Conservation (phyloP, 2,888 invertebrate genomes). For the Poecilobothrus nobilitatus region DNA sequence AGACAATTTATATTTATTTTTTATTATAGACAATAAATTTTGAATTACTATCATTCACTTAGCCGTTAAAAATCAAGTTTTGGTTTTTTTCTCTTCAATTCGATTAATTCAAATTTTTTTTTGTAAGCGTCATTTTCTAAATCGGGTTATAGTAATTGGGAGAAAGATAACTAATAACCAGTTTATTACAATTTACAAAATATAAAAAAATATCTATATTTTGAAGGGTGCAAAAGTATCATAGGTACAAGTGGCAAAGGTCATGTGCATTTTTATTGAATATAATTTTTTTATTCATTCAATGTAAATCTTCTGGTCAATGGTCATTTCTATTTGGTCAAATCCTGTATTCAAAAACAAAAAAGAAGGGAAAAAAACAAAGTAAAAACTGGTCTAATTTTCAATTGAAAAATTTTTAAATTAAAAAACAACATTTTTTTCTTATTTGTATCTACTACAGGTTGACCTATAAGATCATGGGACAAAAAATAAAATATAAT, state of each 20-base stretch:
- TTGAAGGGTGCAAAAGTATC: neutral
- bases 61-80: conserved; percentile 11
- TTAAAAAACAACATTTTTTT: too few species aligned
- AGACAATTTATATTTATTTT: too few species aligned
- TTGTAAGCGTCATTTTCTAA: too few species aligned
- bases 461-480: conserved; percentile 3
- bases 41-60: too few species aligned
- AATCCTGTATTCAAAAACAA: neutral
- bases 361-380: too few species aligned
- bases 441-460: neutral
- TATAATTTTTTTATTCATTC: neutral
- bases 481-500: neutral
- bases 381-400: neutral
- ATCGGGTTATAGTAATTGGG: neutral
- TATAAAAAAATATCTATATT: too few species aligned
- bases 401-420: neutral
- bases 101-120: too few species aligned
- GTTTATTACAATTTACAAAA: neutral
- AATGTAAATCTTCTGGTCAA: neutral
- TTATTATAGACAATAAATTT: too few species aligned
- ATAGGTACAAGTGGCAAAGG: conserved; percentile 8
- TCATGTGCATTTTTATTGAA: conserved; percentile 8
- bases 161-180: neutral
- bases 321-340: neutral
- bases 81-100: too few species aligned